These are phyloP conservation scores for Gonatopus flavifemur DNA, from an alignment of 1,140 invertebrate genomes.

Conservation along the genomic window DNA sequence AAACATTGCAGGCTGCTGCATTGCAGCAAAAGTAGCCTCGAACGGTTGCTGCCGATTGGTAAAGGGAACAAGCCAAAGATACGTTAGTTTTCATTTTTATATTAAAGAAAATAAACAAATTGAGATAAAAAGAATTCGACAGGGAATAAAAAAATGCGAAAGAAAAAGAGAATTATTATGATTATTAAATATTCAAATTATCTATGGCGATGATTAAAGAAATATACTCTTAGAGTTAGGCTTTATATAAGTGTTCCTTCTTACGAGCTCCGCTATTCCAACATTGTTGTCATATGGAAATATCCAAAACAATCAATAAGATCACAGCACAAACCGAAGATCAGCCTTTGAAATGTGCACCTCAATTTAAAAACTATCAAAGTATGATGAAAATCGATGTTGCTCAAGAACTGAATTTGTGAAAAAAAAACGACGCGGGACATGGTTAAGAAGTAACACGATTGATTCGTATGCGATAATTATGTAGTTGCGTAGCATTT, in stretches of 20 bases:
- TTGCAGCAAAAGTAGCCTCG: too few species aligned
- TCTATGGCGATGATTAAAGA: conserved; percentile 31
- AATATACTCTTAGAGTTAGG: conserved; percentile 38
- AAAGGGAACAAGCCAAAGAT: conserved; percentile 62
- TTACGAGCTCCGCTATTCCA: too few species aligned
- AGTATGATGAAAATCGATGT: too few species aligned
- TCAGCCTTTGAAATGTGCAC: too few species aligned
- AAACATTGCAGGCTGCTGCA: conserved; percentile 45
- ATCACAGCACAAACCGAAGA: too few species aligned
- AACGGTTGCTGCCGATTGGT: conserved; percentile 52
- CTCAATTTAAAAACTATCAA: too few species aligned
- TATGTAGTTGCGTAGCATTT: conserved; percentile 27
- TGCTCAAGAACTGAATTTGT: too few species aligned
- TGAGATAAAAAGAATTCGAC: conserved; percentile 27
- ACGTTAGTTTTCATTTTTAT: conserved; percentile 61
- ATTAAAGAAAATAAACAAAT: conserved; percentile 46
- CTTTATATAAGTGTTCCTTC: conserved; percentile 39
- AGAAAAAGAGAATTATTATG: conserved; percentile 41
- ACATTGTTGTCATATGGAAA: too few species aligned
- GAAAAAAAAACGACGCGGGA: not conserved
- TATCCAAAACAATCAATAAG: too few species aligned
- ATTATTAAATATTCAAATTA: conserved; percentile 41
- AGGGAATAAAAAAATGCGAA: conserved; percentile 30
- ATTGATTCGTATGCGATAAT: conserved; percentile 19
- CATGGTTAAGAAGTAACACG: conserved; percentile 13